Conservation (phyloP, 2,797 vertebrate genomes). For the Tokudaia tokunoshimensis region DNA sequence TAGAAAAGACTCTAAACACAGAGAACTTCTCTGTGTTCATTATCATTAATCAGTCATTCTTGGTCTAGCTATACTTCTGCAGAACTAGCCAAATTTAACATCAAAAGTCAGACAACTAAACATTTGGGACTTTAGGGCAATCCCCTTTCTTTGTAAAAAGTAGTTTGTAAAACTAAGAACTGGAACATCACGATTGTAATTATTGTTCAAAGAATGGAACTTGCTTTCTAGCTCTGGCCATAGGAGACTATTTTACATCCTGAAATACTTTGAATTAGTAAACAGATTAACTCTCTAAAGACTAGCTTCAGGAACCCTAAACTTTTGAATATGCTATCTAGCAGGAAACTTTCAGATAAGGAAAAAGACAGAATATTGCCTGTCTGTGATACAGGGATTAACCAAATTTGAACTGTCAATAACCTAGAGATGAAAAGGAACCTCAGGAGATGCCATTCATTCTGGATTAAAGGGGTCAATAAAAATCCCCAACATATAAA, state of each 20-base stretch:
- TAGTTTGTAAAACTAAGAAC: not conserved
- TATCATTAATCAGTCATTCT: not conserved
- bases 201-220: not conserved
- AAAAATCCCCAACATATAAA: not conserved
- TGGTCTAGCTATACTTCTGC: not conserved
- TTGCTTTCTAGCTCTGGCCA: not conserved
- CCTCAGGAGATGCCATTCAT: not conserved
- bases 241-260: not conserved
- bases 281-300: not conserved
- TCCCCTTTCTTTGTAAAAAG: not conserved
- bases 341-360: not conserved
- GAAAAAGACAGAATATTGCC: not conserved
- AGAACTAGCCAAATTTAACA: not conserved
- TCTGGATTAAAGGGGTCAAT: not conserved
- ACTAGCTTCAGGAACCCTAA: not conserved
- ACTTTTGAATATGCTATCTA: not conserved
- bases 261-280: not conserved
- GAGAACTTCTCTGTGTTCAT: not conserved
- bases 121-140: not conserved
- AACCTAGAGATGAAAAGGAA: not conserved
- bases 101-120: not conserved
- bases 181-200: not conserved
- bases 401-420: not conserved
- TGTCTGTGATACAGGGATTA: not conserved
- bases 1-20: not conserved